Evolutionary conservation across 2,797 vertebrate species (phyloP).

Genomic region (Scolopax bukidnonensis): DNA sequence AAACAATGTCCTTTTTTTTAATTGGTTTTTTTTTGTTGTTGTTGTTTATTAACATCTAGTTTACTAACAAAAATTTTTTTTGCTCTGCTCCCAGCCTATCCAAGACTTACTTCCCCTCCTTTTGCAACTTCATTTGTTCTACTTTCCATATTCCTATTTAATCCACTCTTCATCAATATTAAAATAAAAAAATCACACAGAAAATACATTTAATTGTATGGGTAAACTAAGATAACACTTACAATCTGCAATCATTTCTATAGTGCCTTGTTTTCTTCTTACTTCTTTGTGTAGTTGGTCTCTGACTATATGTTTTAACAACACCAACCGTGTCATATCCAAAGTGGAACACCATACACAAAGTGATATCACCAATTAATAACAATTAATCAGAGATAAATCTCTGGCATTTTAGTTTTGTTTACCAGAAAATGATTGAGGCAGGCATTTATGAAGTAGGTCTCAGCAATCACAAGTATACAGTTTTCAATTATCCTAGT

Average conservation of each 20-base stretch:
- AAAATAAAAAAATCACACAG: background rate
- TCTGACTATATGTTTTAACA: background rate
- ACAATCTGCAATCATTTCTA: background rate
- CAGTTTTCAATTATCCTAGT: background rate
- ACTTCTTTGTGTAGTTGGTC: background rate
- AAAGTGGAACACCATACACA: background rate
- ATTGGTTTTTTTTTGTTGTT: too few relatives aligned
- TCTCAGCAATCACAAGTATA: background rate
- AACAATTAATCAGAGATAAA: background rate
- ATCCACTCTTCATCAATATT: background rate
- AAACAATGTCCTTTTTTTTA: background rate
- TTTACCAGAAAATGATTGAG: background rate
- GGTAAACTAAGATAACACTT: background rate
- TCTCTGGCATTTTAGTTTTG: background rate
- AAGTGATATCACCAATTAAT: background rate
- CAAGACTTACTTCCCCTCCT: background rate
- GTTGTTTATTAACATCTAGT: background rate
- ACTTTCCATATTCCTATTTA: background rate
- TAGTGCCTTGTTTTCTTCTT: background rate
- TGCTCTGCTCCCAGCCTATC: background rate
- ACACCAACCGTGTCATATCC: background rate
- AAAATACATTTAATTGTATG: background rate
- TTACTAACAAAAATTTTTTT: background rate
- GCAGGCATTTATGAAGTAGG: background rate
- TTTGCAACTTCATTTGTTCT: background rate